Base-by-base conservation (phyloP, 2,888 invertebrate genomes). In the Quadroppia sp. region DNA sequence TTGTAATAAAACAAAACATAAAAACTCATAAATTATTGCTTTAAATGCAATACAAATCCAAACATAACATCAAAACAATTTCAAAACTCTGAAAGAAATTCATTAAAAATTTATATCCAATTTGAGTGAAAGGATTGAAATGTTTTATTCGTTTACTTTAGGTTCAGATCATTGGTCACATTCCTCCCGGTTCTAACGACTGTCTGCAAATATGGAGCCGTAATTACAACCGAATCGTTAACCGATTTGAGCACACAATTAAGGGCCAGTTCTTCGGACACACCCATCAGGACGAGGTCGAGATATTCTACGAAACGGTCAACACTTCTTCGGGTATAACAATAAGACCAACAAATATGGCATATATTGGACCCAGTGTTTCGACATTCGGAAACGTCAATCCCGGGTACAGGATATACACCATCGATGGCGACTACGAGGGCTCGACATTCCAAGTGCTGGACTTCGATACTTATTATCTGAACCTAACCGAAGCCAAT, bases 401-500 rank as follows among this genome's bases (percentile, higher is more conserved):
- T 82, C 93, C 97, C 0, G 94, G 94, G 23, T 94, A 91, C 80
- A 87, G 97, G 81, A 92, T 98, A 82, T 98, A 96, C 40, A 74
- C 76, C 6, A 53, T 78, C 1, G 78, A 78, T 74, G 77, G 76
- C 40, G 75, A 77, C 42, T 74, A 76, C 45, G 23, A 45, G 15
- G 45, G 40, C 48, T 59, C 20, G 1, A 42, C 74, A 25, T 74
- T 73, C 75, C 71, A 72, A 17, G 94, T 97, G 25, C 88, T 95
- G 23, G 96, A 97, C 83, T 95, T 94, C 81, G 94, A 95, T 82
- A 93, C 92, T 0, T 96, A 94, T 92, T 91, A 92, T 67, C 91
- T 96, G 90, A 94, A 97, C 82, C 83, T 97, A 75, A 90, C 93
- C 78, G 92, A 93, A 82, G 95, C 96, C 0, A 97, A 97, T 83